A percentile compares a stretch with the other conserved stretches of the same genome.
phyloP scores from a whole-genome alignment of 2,113 vertebrate species.

The Stomatorhinus ivindoensis region DNA sequence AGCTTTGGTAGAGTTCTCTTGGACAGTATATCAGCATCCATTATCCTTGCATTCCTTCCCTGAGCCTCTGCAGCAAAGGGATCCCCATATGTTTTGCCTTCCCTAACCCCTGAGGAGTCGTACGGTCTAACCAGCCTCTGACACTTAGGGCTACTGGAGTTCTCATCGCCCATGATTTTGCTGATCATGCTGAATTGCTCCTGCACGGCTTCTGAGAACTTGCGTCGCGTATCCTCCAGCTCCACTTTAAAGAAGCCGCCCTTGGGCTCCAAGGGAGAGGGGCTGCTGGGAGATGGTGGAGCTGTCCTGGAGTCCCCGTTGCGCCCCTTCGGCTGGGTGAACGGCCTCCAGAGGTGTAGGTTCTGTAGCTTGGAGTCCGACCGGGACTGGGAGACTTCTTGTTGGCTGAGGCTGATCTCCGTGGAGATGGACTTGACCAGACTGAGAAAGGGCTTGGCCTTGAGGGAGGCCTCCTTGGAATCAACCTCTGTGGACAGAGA shows the following conservation, averaged over 20 bases:
- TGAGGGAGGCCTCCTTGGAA: slow-evolving; percentile 55
- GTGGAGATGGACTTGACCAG: slow-evolving; percentile 76
- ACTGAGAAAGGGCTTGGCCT: slow-evolving; percentile 62
- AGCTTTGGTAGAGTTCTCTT: slow-evolving; percentile 22
- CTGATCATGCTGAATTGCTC: slow-evolving; percentile 73
- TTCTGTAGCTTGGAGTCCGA: slow-evolving; percentile 74
- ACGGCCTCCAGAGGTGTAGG: slow-evolving; percentile 67
- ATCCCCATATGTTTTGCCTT: slow-evolving; percentile 28
- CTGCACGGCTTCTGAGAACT: slow-evolving; percentile 62
- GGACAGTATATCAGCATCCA: slow-evolving; percentile 35
- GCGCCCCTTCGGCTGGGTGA: slow-evolving; percentile 60
- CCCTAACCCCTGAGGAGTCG: slow-evolving; percentile 32
- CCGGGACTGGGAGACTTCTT: slow-evolving; percentile 67
- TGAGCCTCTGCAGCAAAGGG: slow-evolving; percentile 33
- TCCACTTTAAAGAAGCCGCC: slow-evolving; percentile 71
- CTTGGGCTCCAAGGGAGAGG: slow-evolving; percentile 62
- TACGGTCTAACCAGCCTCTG: slow-evolving; percentile 41
- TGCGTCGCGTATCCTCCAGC: slow-evolving; percentile 70
- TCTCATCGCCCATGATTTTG: slow-evolving; percentile 76
- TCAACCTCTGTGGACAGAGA: slow-evolving; percentile 69
- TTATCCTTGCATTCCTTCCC: slow-evolving; percentile 20
- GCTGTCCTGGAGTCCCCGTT: slow-evolving; percentile 69
- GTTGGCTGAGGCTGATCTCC: slow-evolving; percentile 63
- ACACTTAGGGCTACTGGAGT: slow-evolving; percentile 3
- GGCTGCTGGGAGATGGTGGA: slow-evolving; percentile 61